A percentile compares a stretch with the other conserved stretches of the same genome.
Evolutionary conservation across 1,140 invertebrate genomes (phyloP).

Genomic region (Apolygus lucorum): DNA sequence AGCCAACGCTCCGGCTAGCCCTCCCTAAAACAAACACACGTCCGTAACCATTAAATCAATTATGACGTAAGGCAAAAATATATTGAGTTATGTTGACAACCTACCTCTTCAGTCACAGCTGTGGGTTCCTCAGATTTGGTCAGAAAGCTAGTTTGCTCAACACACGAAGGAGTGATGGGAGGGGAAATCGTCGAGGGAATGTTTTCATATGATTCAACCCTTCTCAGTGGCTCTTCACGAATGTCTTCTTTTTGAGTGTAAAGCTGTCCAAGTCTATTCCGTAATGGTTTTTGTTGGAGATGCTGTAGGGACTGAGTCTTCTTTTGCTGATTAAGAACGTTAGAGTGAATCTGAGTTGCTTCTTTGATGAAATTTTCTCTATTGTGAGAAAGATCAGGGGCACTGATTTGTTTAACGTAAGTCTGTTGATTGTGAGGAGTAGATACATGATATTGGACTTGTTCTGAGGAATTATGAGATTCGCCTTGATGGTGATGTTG

Average conservation of each 20-base stretch:
- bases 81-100: background rate
- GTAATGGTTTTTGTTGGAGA: background rate
- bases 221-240: background rate
- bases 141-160: conserved; percentile 6
- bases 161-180: background rate
- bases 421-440: background rate
- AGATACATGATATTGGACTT: background rate
- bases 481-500: too few species aligned
- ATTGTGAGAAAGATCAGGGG: background rate
- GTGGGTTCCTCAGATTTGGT: background rate
- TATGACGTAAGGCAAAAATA: background rate
- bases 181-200: background rate
- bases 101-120: background rate
- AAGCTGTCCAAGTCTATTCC: background rate
- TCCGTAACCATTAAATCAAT: background rate
- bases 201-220: background rate
- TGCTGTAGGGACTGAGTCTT: background rate
- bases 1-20: conserved; percentile 68
- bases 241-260: conserved; percentile 8
- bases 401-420: background rate
- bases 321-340: background rate
- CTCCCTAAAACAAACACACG: conserved; percentile 52
- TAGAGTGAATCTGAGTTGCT: background rate
- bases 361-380: background rate
- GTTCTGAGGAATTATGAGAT: background rate